Evolutionary conservation across 2,888 invertebrate genomes (phyloP), one percentile per base, ranked within the genome.

Genomic region (Ganaspis brasiliensis): DNA sequence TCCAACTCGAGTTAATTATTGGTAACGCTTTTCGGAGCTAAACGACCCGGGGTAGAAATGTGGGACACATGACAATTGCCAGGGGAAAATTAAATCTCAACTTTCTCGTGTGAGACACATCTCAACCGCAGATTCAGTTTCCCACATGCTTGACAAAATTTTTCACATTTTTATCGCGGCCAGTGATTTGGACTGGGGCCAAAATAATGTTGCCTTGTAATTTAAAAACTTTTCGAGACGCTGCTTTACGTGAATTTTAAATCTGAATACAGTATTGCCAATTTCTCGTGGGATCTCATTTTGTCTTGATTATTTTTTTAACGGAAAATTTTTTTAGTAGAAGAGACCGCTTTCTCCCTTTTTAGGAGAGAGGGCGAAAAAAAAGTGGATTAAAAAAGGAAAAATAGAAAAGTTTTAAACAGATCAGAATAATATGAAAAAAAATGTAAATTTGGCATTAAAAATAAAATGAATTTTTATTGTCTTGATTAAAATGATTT

Each of bases 131-230:
- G 59, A 59, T n/a, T 63, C 40, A 37, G 8, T 35, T 61, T 19
- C 24, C 21, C 6, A 14, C 24, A 73, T 55, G 71, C 74, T 72
- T 59, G 45, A 61, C 74, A 78, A 72, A n/a, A 81, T 82, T 80
- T 79, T 82, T 82, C 79, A 77, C 79, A 79, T 83, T 76, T 77
- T 78, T 82, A 74, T 75, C 79, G 74, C 70, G 77, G 24, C 55
- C 72, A 71, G 61, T 45, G 19, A n/a, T 24, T 61, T 78, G 80
- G 76, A 55, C 21, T 2, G 0, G 10, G 12, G 78, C 80, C 80
- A 80, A 78, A 12, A 10, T 26, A 9, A 21, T 24, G 19, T 63
- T 63, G 37, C 19, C 40, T 19, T 40, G 8, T 14, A 14, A 24
- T 14, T 45, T 63, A n/a, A 19, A 61, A 35, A 61, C n/a, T 14